Base-by-base conservation (phyloP, 2,797 vertebrate species). In the Nannoperca obscura region DNA sequence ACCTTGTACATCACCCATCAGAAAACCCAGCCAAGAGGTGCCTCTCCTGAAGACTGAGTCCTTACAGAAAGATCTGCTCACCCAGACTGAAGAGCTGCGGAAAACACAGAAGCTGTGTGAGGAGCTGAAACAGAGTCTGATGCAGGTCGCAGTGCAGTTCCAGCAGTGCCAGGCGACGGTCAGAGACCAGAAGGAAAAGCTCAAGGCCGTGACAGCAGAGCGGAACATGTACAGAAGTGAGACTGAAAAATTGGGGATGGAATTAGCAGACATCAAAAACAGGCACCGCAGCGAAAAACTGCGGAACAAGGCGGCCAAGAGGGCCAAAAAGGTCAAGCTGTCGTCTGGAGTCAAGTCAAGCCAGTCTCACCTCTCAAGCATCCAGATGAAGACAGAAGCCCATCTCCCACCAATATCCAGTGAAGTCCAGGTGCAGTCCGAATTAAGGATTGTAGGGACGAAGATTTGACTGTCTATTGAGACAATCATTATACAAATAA, bases 51-150 rank as follows among this genome's bases (percentile, higher is more conserved):
- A 60, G 34, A 4, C 17, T 0, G 22, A 67, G 75, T 44, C 32
- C 19, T 17, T 76, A 32, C 27, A 74, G 81, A 76, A 70, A 8
- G 58, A 79, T 50, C 38, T 81, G 52, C 44, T 22, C 19, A 1
- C 27, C 5, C 61, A 71, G 50, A 34, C 17, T 0, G 58, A 77
- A 20, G 82, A 75, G 49, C 73, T 71, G 78, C 34, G 2, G 36
- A 68, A 7, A 11, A 49, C 65, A 0, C 58, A 70, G 58, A 59
- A 30, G 8, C 7, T 6, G 6, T 68, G 30, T 1, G 70, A 74
- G 36, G 76, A 82, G 34, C 78, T 71, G 57, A 77, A 63, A 49
- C 20, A 53, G 1, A 82, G 22, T 0, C 34, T 65, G 14, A 44
- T 30, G 0, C 14, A 58, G 32, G 12, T 67, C 0, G 50, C 46